phyloP scores from a whole-genome alignment of 2,888 invertebrate genomes.

The Phyto melanocephala region DNA sequence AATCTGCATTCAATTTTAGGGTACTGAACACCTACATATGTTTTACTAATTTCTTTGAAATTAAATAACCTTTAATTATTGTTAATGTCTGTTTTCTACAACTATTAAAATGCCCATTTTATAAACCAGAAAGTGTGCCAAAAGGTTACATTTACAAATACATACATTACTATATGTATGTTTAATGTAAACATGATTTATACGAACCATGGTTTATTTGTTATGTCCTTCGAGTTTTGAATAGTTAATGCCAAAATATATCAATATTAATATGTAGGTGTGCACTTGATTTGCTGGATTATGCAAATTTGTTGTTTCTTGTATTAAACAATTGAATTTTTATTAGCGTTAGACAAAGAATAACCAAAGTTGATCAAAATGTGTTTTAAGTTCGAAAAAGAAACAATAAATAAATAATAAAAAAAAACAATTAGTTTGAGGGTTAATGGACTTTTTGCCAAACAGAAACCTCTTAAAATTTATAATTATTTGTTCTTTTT shows the following conservation, averaged over 20 bases:
- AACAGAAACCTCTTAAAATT: not conserved
- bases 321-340: slow-evolving; percentile 6
- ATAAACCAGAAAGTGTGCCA: not conserved
- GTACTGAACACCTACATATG: too few species aligned
- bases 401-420: too few species aligned
- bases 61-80: too few species aligned
- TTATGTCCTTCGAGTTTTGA: slow-evolving; percentile 5
- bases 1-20: too few species aligned
- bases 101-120: not conserved
- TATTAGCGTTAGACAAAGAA: not conserved
- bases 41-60: too few species aligned
- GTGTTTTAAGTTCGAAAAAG: not conserved
- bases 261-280: not conserved
- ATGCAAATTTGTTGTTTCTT: not conserved
- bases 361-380: not conserved
- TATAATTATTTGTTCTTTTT: not conserved
- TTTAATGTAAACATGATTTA: not conserved
- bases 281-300: not conserved
- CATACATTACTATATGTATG: not conserved
- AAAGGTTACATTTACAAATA: too few species aligned
- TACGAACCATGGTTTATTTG: not conserved
- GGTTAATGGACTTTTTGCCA: slow-evolving; percentile 5
- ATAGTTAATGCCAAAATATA: not conserved
- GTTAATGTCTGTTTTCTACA: too few species aligned
- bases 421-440: not conserved